Percentiles rank a stretch among this genome's conserved stretches.
phyloP scores from a whole-genome alignment of 2,888 invertebrate genomes.

The Anoplius nigerrimus region DNA sequence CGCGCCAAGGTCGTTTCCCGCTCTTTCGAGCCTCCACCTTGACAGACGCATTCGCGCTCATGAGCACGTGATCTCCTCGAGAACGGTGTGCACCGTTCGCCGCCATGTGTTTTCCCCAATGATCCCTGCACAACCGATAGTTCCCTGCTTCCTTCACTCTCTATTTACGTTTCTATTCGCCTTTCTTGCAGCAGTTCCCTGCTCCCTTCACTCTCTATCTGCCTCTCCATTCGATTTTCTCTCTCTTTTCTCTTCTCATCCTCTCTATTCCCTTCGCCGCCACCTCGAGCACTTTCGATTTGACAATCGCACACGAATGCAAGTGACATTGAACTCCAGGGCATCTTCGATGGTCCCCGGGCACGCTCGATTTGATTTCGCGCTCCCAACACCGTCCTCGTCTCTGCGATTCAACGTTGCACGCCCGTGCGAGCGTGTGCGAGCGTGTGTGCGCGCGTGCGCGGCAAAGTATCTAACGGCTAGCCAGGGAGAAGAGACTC shows the following conservation, averaged over 20 bases:
- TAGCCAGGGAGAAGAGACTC: not conserved
- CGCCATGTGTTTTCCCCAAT: constrained; percentile 5
- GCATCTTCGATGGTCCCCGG: constrained; percentile 6
- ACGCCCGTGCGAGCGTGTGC: not conserved
- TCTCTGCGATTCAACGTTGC: constrained; percentile 6
- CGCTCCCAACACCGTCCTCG: not conserved
- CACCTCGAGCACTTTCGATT: too few relatives aligned
- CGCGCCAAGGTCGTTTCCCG: too few relatives aligned
- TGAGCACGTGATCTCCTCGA: constrained; percentile 15
- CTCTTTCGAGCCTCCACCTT: too few relatives aligned
- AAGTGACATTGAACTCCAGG: constrained; percentile 32
- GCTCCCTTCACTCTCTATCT: too few relatives aligned
- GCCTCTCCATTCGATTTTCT: too few relatives aligned
- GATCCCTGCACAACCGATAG: constrained; percentile 14
- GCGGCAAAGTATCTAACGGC: constrained; percentile 2
- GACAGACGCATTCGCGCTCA: not conserved
- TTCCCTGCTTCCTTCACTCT: constrained; percentile 12
- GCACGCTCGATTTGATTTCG: constrained; percentile 1
- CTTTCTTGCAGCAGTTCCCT: too few relatives aligned
- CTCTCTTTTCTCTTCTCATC: too few relatives aligned
- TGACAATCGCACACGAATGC: not conserved
- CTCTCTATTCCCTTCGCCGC: too few relatives aligned
- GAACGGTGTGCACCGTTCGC: constrained; percentile 14
- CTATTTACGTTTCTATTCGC: too few relatives aligned
- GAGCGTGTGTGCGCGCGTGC: not conserved